A percentile compares a stretch with the other conserved stretches of the same genome.
Evolutionary conservation across 2,888 invertebrate species (phyloP).

Genomic region (Caenorhabditis zanzibari): DNA sequence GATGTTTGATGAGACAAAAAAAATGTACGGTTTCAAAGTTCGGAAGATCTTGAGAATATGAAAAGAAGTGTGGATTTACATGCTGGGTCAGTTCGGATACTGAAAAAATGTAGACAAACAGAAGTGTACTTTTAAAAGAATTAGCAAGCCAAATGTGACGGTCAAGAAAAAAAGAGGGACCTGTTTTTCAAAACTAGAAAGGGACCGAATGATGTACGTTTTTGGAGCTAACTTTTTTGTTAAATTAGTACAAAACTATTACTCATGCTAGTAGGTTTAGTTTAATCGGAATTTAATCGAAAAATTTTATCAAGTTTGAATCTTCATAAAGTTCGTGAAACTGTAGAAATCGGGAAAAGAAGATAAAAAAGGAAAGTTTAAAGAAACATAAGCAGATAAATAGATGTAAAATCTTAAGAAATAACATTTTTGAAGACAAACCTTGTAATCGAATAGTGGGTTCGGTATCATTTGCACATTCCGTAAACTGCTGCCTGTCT

Average conservation of each 20-base stretch:
- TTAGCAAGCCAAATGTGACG: background rate
- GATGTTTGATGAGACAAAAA: constrained; percentile 11
- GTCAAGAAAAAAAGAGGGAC: background rate
- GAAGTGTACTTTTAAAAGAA: background rate
- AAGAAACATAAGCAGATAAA: background rate
- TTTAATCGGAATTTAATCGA: no score
- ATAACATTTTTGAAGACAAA: constrained; percentile 13
- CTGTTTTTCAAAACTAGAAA: no score
- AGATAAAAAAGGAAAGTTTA: no score
- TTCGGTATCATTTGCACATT: constrained; percentile 61
- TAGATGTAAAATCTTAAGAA: background rate
- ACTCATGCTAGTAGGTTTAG: no score
- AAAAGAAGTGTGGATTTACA: constrained; percentile 1
- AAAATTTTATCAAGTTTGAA: no score
- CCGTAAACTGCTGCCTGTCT: constrained; percentile 41
- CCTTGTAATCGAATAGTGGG: constrained; percentile 62
- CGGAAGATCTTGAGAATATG: constrained; percentile 22
- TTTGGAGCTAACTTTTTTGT: no score
- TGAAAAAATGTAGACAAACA: background rate
- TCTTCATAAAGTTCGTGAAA: no score
- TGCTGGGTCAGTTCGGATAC: background rate
- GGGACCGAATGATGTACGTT: no score
- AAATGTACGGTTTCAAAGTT: constrained; percentile 20
- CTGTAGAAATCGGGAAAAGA: no score
- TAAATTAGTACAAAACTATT: no score